A percentile compares a stretch with the other conserved stretches of the same genome.
Evolutionary conservation across 1,140 invertebrate species (phyloP).

Genomic region (Apolygus lucorum): DNA sequence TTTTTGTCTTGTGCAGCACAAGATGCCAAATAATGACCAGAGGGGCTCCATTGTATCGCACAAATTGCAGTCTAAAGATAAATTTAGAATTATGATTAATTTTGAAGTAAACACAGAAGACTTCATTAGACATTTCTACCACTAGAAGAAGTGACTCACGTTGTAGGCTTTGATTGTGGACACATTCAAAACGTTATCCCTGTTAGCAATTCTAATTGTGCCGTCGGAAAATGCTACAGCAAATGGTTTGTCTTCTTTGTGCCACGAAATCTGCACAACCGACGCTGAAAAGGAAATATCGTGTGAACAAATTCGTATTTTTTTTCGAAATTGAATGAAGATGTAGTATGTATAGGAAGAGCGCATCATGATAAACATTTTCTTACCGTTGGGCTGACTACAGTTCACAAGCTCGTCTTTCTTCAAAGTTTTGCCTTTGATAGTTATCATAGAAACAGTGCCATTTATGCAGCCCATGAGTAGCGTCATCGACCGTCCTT

Average conservation of each 20-base stretch:
- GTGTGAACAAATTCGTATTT: background rate
- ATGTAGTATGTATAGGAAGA: no score
- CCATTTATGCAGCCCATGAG: constrained; percentile 49
- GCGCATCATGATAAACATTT: background rate
- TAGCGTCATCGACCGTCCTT: constrained; percentile 41
- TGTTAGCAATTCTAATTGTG: constrained; percentile 43
- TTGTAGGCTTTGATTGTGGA: constrained; percentile 44
- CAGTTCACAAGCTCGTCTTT: constrained; percentile 43
- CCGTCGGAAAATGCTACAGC: constrained; percentile 50
- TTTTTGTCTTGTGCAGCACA: constrained; percentile 41
- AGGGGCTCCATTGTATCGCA: constrained; percentile 45
- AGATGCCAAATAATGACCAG: constrained; percentile 45
- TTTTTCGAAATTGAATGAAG: constrained; percentile 13
- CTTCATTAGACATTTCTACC: no score
- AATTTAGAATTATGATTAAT: background rate
- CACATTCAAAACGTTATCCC: constrained; percentile 39
- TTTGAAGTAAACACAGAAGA: no score
- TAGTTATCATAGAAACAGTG: constrained; percentile 37
- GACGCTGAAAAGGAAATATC: constrained; percentile 40
- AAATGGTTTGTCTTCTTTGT: constrained; percentile 46
- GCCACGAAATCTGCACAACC: constrained; percentile 48
- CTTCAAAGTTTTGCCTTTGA: constrained; percentile 33
- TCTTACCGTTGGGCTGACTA: constrained; percentile 41
- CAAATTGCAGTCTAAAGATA: background rate
- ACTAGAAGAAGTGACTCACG: no score